phyloP scores from a whole-genome alignment of 2,113 vertebrate genomes.

The Corythaeola cristata region DNA sequence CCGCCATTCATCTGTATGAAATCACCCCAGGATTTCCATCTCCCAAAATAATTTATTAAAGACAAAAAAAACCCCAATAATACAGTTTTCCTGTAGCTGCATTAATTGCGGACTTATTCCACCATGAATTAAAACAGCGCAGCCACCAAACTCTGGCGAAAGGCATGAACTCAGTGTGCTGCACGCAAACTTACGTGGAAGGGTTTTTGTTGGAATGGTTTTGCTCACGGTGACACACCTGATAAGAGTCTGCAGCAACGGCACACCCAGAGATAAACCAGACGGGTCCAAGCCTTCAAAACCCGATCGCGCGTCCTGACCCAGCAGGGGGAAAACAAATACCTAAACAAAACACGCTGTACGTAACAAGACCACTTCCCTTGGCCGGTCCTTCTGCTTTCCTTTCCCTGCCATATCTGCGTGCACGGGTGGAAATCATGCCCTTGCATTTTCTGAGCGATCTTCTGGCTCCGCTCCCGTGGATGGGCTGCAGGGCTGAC shows the following conservation, averaged over 20 bases:
- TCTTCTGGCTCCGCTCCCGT: accelerated
- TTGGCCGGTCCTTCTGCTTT: background rate
- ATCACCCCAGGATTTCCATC: background rate
- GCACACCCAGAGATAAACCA: conserved; percentile 38
- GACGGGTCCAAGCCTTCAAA: background rate
- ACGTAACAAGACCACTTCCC: background rate
- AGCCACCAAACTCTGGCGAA: background rate
- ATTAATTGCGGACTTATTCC: background rate
- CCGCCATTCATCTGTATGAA: too few relatives aligned
- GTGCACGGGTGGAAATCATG: accelerated
- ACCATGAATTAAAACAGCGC: background rate
- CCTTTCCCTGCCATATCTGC: background rate
- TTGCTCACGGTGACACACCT: background rate
- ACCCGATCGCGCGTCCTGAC: background rate
- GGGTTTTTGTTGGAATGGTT: background rate
- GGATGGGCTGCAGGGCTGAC: background rate
- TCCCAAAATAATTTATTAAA: background rate
- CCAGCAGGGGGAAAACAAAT: background rate
- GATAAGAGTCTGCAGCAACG: background rate
- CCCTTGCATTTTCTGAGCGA: background rate
- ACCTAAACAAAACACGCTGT: background rate
- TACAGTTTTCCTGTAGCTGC: background rate
- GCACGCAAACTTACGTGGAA: background rate
- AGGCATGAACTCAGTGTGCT: accelerated
- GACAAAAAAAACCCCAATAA: too few relatives aligned